Evolutionary conservation across 2,888 invertebrate species (phyloP), one percentile per base, ranked within the genome.

Genomic region (Megaustenia siamemsis): DNA sequence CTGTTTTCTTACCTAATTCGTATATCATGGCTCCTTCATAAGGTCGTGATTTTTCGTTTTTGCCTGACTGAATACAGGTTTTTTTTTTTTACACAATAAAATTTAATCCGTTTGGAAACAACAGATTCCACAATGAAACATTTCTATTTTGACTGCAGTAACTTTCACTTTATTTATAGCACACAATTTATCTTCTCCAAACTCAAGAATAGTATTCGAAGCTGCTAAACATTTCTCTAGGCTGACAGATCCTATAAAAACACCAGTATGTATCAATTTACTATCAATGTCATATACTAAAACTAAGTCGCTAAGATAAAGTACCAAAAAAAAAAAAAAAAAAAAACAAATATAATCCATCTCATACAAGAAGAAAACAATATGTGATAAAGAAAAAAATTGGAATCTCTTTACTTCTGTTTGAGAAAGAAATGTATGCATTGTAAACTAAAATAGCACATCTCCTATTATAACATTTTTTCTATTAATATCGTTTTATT

Each of bases 71-170:
- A 1, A 45, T 18, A 18, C 15, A 12, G 3, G 1, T 18, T 2
- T 43, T 43, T 66, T 78, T 12, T 66, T 63, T 40, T 40, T 53
- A 32, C 12, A 18, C 18, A 38, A 38, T 1, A 38, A 28, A 28
- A 49, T 49, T 4, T 78, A 78, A 78, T 78, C 78, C 66, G 10
- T 66, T 56, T 28, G 43, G 32, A 78, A 63, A 40, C 8, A n/a
- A 32, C 66, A 8, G 76, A 76, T 56, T 56, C 53, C 76, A 56
- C 0, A 15, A 18, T 18, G 15, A 32, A 28, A 66, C 40, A 28
- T 8, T 43, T 66, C 21, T 79, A 15, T 24, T n/a, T 10, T 12
- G 66, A 66, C 32, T 35, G 15, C 35, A 15, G 66, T 1, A 8
- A 6, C 38, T 1, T 35, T n/a, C n/a, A n/a, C n/a, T n/a, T n/a